Conservation (phyloP, 2,113 vertebrate species). For the Leucosticte australis region DNA sequence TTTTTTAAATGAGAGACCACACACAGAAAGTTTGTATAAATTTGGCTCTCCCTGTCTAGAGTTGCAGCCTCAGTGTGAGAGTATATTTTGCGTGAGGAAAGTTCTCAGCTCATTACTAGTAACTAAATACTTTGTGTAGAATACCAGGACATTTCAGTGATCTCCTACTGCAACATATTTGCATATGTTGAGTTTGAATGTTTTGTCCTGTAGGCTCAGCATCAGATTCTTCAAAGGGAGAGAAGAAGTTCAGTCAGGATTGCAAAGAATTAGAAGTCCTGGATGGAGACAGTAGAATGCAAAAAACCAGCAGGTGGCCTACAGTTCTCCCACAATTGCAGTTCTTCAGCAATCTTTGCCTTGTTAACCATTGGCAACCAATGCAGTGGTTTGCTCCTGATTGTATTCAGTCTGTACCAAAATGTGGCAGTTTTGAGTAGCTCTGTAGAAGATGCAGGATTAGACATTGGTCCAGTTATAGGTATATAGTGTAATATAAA, state of each 20-base stretch:
- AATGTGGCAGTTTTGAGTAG: neutral
- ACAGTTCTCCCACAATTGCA: neutral
- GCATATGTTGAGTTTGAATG: neutral
- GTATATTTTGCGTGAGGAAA: neutral
- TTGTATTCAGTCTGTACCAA: neutral
- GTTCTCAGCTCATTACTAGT: neutral
- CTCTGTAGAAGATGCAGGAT: neutral
- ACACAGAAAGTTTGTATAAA: neutral
- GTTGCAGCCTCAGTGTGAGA: neutral
- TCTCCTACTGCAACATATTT: neutral
- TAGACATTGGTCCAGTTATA: neutral
- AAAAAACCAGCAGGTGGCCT: neutral
- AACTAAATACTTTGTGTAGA: neutral
- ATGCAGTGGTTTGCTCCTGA: neutral
- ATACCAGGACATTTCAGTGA: neutral
- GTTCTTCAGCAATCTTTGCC: neutral
- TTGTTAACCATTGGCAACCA: neutral
- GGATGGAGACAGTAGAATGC: neutral
- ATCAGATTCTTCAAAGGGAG: neutral
- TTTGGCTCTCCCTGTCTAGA: neutral
- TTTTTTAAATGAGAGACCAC: neutral
- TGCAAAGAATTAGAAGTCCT: neutral
- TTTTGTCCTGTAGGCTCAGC: neutral
- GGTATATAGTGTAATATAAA: neutral
- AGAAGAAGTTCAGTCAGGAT: neutral